Percentiles rank a stretch among this genome's conserved stretches.
Evolutionary conservation across 2,797 vertebrate species (phyloP).

Genomic region (Silurus lanzhouensis): DNA sequence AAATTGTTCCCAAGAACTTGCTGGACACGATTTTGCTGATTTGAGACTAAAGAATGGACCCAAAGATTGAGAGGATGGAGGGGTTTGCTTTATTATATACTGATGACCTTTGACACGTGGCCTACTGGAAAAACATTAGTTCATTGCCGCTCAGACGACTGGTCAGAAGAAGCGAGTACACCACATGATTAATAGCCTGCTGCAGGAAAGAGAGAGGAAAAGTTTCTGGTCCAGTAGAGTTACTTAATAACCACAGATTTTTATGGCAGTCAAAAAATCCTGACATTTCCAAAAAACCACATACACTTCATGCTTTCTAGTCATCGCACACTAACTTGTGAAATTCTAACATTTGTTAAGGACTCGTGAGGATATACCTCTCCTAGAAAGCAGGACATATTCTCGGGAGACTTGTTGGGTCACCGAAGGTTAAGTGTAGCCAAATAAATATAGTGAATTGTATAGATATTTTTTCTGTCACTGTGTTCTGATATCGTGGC

Average conservation of each 20-base stretch:
- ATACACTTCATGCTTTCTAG: background rate
- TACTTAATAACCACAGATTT: constrained; percentile 38
- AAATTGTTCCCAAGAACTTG: background rate
- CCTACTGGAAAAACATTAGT: constrained; percentile 58
- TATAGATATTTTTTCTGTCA: background rate
- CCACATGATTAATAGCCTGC: constrained; percentile 57
- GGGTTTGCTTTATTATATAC: constrained; percentile 37
- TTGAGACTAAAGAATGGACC: constrained; percentile 12
- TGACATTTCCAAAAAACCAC: constrained; percentile 11
- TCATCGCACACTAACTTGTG: background rate
- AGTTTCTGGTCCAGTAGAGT: constrained; percentile 33
- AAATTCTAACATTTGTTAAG: background rate
- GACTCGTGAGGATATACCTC: no score
- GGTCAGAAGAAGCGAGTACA: constrained; percentile 49
- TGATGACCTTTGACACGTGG: constrained; percentile 48
- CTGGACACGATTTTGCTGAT: constrained; percentile 8
- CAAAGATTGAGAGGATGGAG: constrained; percentile 19
- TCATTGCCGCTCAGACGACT: constrained; percentile 44
- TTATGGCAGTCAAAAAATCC: background rate
- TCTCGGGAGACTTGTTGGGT: background rate
- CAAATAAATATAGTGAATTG: background rate
- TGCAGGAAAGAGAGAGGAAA: constrained; percentile 10
- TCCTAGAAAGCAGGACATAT: background rate
- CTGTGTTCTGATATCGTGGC: constrained; percentile 8
- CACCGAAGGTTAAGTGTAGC: background rate